Evolutionary conservation across 2,113 vertebrate genomes (phyloP).

Genomic region (Paratilapia polleni): DNA sequence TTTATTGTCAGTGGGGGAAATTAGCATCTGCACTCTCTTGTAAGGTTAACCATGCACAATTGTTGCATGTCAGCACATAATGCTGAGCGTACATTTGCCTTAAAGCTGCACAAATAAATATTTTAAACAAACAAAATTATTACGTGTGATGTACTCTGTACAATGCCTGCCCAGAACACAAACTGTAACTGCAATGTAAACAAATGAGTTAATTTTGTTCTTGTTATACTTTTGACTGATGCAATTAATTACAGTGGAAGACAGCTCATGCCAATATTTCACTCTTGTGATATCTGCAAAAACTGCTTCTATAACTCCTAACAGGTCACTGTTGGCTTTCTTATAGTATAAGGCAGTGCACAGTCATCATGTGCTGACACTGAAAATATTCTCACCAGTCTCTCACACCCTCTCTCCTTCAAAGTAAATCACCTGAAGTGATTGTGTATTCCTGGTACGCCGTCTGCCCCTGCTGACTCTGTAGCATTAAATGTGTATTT

Average conservation of each 20-base stretch:
- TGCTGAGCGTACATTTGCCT: not conserved
- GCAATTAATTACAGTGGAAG: not conserved
- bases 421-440: slow-evolving; percentile 25
- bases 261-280: not conserved
- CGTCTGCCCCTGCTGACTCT: slow-evolving; percentile 31
- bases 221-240: slow-evolving; percentile 2
- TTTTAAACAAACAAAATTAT: not conserved
- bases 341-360: not conserved
- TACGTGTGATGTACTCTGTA: not conserved
- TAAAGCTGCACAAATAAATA: slow-evolving; percentile 10
- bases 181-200: not conserved
- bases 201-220: not conserved
- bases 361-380: slow-evolving; percentile 18
- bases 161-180: not conserved
- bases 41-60: not conserved
- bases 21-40: not conserved
- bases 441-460: slow-evolving; percentile 46
- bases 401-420: slow-evolving; percentile 5
- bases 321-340: not conserved
- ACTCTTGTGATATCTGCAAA: not conserved
- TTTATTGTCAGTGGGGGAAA: not conserved
- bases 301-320: not conserved
- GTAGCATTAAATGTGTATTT: slow-evolving; percentile 61
- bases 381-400: not conserved
- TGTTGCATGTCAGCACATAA: not conserved